Evolutionary conservation across 2,797 vertebrate genomes (phyloP).

Genomic region (Pteropus rufus): DNA sequence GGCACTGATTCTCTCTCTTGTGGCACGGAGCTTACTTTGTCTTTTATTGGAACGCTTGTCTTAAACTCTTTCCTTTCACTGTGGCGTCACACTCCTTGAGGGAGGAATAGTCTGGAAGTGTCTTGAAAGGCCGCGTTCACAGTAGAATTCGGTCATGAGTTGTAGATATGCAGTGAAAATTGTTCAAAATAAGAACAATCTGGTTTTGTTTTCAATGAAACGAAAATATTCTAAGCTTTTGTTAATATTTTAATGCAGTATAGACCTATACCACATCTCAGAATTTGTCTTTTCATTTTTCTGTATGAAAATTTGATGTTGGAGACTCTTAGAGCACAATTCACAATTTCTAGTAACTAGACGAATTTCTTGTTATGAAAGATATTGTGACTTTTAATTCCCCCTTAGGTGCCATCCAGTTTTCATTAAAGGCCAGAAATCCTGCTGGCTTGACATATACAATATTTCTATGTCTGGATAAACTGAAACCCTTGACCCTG

Average conservation of each 20-base stretch:
- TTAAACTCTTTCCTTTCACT: not conserved
- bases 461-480: not conserved
- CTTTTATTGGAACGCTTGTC: not conserved
- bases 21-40: not conserved
- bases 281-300: conserved; percentile 4
- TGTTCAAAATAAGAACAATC: not conserved
- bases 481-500: not conserved
- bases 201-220: not conserved
- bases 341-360: not conserved
- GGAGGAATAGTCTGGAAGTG: not conserved
- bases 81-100: not conserved
- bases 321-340: not conserved
- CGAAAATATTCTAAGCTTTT: not conserved
- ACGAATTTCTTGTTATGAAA: not conserved
- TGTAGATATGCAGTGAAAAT: not conserved
- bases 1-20: not conserved
- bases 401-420: not conserved
- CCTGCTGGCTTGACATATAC: not conserved
- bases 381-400: not conserved
- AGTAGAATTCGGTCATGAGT: not conserved
- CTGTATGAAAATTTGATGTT: not conserved
- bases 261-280: not conserved
- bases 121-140: not conserved
- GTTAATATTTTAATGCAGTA: not conserved
- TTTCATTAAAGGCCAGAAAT: not conserved